Percentiles rank a stretch among this genome's conserved stretches.
Evolutionary conservation across 2,797 vertebrate species (phyloP).

Genomic region (Steatocranus sp.): DNA sequence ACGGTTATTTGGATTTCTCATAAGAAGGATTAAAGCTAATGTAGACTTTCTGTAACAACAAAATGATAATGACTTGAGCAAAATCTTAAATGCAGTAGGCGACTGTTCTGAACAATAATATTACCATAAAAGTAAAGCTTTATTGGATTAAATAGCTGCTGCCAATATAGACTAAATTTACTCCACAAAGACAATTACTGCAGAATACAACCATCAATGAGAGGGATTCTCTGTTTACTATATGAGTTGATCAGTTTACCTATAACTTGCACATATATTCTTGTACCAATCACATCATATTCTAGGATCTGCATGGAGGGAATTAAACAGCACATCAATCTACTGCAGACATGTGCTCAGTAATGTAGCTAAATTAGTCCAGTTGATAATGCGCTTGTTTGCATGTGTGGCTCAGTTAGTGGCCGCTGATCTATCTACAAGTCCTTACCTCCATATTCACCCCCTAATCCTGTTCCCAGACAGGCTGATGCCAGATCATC

Average conservation of each 20-base stretch:
- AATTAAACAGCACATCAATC: constrained; percentile 16
- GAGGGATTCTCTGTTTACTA: background rate
- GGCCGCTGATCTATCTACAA: constrained; percentile 51
- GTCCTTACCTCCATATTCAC: constrained; percentile 58
- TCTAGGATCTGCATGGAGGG: background rate
- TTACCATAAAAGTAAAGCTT: background rate
- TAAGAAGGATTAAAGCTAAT: constrained; percentile 40
- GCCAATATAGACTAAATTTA: background rate
- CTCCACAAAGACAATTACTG: background rate
- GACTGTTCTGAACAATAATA: background rate
- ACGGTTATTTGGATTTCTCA: constrained; percentile 3
- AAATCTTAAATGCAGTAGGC: background rate
- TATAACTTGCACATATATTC: background rate
- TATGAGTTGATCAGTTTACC: background rate
- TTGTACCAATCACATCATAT: constrained; percentile 3
- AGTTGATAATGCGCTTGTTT: constrained; percentile 55
- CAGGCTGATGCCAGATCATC: constrained; percentile 72
- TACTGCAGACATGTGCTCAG: constrained; percentile 23
- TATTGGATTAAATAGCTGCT: background rate
- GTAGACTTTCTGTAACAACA: background rate
- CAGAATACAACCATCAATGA: background rate
- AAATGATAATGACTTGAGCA: background rate
- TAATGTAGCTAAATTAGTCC: constrained; percentile 41
- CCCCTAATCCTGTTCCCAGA: constrained; percentile 75
- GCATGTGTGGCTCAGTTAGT: constrained; percentile 45